These are phyloP conservation scores for Syngnathus typhle DNA, from an alignment of 2,113 vertebrate species.

Conservation along the genomic window DNA sequence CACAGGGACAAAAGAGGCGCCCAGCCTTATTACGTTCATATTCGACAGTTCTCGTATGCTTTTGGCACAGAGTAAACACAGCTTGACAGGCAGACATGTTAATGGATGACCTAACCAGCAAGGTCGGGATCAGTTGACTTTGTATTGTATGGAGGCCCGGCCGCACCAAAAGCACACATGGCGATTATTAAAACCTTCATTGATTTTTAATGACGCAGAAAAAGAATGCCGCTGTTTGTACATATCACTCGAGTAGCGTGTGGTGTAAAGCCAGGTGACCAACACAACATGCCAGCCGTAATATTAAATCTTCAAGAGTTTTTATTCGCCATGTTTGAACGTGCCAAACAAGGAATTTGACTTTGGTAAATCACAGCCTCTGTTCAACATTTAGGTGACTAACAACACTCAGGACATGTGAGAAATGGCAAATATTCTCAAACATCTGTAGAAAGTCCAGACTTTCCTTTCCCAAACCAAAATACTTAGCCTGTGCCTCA, in stretches of 20 bases:
- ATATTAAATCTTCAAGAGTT: no score
- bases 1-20: conserved; percentile 55
- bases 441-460: no score
- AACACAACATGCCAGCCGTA: no score
- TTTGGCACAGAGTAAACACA: conserved; percentile 60
- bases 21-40: conserved; percentile 51
- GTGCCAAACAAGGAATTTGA: no score
- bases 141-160: conserved; percentile 32
- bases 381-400: no score
- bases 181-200: neutral
- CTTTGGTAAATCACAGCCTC: no score
- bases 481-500: no score
- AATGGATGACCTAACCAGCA: conserved; percentile 58
- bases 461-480: no score
- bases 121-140: conserved; percentile 49
- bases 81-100: conserved; percentile 56
- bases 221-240: neutral
- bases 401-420: no score
- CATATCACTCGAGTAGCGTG: no score
- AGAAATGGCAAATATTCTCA: no score
- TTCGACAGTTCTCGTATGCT: conserved; percentile 66
- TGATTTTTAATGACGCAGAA: neutral
- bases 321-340: no score
- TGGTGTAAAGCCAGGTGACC: neutral
- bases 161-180: neutral